Percentiles rank a stretch among this genome's conserved stretches.
phyloP scores from a whole-genome alignment of 2,888 invertebrate species.

The Hanleya hanleyi region DNA sequence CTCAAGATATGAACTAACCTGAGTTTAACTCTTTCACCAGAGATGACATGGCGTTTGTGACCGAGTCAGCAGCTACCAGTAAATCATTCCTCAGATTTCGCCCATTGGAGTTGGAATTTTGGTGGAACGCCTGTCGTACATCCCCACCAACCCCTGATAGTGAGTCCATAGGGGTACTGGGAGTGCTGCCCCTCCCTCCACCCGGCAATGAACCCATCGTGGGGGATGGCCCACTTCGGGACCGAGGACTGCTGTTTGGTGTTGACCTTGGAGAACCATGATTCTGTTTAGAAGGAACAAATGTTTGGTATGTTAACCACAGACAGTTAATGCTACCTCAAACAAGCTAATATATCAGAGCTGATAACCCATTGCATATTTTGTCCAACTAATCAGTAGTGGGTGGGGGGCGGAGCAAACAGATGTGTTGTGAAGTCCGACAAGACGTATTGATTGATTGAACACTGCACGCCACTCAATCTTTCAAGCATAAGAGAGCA shows the following conservation, averaged over 20 bases:
- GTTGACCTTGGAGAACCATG: constrained; percentile 69
- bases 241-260: constrained; percentile 60
- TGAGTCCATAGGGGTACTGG: constrained; percentile 66
- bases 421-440: too few relatives aligned
- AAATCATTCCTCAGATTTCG: constrained; percentile 80
- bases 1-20: too few relatives aligned
- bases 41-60: constrained; percentile 98
- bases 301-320: too few relatives aligned
- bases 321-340: too few relatives aligned
- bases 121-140: constrained; percentile 75
- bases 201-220: constrained; percentile 30
- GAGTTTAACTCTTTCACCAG: constrained; percentile 96
- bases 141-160: constrained; percentile 71
- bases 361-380: not conserved
- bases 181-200: constrained; percentile 25
- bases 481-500: too few relatives aligned
- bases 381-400: not conserved
- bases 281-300: too few relatives aligned
- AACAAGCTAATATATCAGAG: constrained; percentile 12
- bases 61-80: constrained; percentile 95
- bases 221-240: constrained; percentile 59
- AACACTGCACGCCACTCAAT: too few relatives aligned
- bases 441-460: too few relatives aligned
- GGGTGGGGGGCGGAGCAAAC: too few relatives aligned
- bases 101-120: constrained; percentile 40